Percentiles rank a stretch among this genome's conserved stretches.
Conservation (phyloP, 2,888 invertebrate species). For the Phymatocera aterrima region DNA sequence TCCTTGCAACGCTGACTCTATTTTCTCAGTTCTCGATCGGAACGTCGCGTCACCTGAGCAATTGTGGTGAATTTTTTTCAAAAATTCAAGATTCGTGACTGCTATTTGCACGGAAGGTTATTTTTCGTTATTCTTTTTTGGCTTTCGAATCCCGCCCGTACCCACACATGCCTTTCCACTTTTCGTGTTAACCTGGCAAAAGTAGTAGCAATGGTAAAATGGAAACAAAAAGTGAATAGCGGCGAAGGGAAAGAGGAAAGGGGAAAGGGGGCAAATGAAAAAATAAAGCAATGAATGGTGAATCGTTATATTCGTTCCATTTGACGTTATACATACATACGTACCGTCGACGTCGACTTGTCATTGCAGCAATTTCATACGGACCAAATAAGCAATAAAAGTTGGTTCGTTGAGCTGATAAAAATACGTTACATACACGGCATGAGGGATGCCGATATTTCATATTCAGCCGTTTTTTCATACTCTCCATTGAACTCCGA, state of each 20-base stretch:
- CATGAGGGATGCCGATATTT: not conserved
- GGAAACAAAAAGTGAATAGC: not conserved
- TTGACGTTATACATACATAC: not conserved
- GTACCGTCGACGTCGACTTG: not conserved
- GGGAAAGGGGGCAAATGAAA: not conserved
- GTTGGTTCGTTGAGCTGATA: constrained; percentile 2
- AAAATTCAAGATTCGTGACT: too few relatives aligned
- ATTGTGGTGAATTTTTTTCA: too few relatives aligned
- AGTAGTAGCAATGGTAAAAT: too few relatives aligned
- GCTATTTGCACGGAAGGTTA: too few relatives aligned
- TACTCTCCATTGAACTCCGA: not conserved
- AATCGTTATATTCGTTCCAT: constrained; percentile 8
- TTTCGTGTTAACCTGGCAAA: too few relatives aligned
- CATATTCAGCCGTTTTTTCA: not conserved
- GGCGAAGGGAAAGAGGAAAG: not conserved
- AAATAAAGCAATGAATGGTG: not conserved
- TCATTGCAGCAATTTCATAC: not conserved
- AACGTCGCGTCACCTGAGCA: too few relatives aligned
- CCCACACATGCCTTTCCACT: too few relatives aligned
- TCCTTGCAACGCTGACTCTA: not conserved
- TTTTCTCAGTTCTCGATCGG: not conserved
- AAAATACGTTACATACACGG: not conserved
- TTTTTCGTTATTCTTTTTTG: too few relatives aligned
- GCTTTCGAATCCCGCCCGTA: too few relatives aligned
- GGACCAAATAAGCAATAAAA: constrained; percentile 31